Base-by-base conservation (phyloP, 2,113 vertebrate genomes). In the Electrona antarctica region DNA sequence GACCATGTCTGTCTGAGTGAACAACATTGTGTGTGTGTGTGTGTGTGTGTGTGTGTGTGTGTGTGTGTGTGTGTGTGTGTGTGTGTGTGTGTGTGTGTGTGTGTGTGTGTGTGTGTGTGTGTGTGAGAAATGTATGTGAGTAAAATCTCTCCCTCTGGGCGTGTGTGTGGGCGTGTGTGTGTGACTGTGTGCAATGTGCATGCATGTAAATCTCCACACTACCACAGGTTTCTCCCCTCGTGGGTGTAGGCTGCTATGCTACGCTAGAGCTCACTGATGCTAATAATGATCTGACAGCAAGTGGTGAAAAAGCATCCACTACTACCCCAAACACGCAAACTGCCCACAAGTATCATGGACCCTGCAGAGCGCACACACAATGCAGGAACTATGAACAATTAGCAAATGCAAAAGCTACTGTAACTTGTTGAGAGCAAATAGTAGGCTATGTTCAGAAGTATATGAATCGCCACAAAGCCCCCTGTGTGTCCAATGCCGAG, bases 1-100 rank as follows among this genome's bases (percentile, higher is more conserved):
- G 82, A 72, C 82, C 88, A 88, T 90, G 82, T 89, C 76, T 77
- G 76, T 14, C 33, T 41, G 69, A 79, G 79, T 79, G 83, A 85
- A 71, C 58, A 79, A 69, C 52, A 74, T 62, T 77, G 47, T 82
- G 81, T 87, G 81, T 82, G 81, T 87, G 81, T 83, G 79, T 84
- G 79, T 74, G 82, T 41, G 73, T 66, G 66, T 41, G 33, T 41
- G 2, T 41, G 33, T 41, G 33, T 1, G 33, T 41, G 60, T 51
- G 58, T 77, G 55, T 7, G 68, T 28, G 68, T 82, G 81, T 87
- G 81, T 84, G 79, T 85, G 79, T 76, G 59, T 50, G 80, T 83
- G 63, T 46, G 46, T 6, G 29, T 10, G 54, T 45, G 60, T 51
- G 58, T 77, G 55, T 7, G 68, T 28, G 68, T 82, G 81, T 87